Evolutionary conservation across 2,888 invertebrate species (phyloP).

Genomic region (Thera britannica): DNA sequence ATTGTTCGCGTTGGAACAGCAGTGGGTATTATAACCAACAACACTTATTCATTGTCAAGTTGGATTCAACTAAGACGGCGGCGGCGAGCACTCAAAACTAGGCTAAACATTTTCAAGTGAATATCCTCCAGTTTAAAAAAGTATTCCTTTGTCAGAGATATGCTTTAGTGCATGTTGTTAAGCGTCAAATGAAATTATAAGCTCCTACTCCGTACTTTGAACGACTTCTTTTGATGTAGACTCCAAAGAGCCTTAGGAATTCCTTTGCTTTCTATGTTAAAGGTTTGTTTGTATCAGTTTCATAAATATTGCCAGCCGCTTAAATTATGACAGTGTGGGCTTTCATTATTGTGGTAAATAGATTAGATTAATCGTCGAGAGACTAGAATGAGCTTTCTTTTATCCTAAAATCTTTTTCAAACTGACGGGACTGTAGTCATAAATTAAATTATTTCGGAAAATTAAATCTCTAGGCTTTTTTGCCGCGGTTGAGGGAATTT

Average conservation of each 20-base stretch:
- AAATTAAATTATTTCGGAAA: slow-evolving; percentile 13
- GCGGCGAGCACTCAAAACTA: slow-evolving; percentile 34
- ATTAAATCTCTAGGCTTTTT: not conserved
- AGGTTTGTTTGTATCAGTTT: no score
- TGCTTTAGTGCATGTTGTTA: slow-evolving; percentile 21
- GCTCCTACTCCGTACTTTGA: slow-evolving; percentile 1
- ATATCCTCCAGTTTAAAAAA: slow-evolving; percentile 26
- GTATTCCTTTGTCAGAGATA: slow-evolving; percentile 19
- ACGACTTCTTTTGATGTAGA: not conserved
- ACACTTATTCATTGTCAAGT: slow-evolving; percentile 34
- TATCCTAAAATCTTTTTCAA: not conserved
- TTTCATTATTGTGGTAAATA: not conserved
- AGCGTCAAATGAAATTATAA: slow-evolving; percentile 10
- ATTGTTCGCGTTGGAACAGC: slow-evolving; percentile 19
- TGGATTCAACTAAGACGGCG: slow-evolving; percentile 28
- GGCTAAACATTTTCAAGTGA: slow-evolving; percentile 34
- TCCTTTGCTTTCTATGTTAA: not conserved
- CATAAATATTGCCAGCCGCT: not conserved
- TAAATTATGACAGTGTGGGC: not conserved
- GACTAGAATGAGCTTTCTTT: not conserved
- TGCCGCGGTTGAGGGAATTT: slow-evolving; percentile 2
- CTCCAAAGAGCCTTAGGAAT: not conserved
- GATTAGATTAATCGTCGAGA: not conserved
- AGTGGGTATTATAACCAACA: slow-evolving; percentile 23
- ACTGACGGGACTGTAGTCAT: not conserved